Percentiles rank a stretch among this genome's conserved stretches.
These are phyloP conservation scores for Lymantria monacha DNA, from an alignment of 2,888 invertebrate genomes.

Conservation along the genomic window DNA sequence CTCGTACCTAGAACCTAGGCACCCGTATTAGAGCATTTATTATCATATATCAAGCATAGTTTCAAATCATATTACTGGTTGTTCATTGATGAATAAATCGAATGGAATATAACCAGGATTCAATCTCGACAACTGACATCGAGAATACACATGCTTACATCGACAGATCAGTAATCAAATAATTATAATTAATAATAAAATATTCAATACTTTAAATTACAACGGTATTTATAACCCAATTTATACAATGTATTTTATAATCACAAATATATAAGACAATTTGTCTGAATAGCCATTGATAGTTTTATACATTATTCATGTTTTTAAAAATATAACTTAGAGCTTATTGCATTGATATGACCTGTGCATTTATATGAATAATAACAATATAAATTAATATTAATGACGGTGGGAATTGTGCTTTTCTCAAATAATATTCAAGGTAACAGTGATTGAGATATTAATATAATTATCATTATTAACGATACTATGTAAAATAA, in stretches of 20 bases:
- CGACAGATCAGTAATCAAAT: too few relatives aligned
- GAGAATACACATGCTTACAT: too few relatives aligned
- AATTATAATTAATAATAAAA: too few relatives aligned
- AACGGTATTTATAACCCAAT: not conserved
- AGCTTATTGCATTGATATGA: constrained; percentile 21
- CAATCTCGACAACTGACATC: too few relatives aligned
- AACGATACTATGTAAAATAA: too few relatives aligned
- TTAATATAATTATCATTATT: not conserved
- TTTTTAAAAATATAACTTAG: constrained; percentile 13
- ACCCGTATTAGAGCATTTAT: too few relatives aligned
- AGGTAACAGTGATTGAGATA: not conserved
- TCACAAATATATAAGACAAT: not conserved
- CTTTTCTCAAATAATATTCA: not conserved
- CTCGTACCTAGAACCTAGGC: too few relatives aligned
- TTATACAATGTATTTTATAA: not conserved
- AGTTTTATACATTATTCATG: constrained; percentile 16
- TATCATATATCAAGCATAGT: too few relatives aligned
- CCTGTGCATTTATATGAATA: constrained; percentile 17
- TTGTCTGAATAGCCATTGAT: constrained; percentile 10
- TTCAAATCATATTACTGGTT: too few relatives aligned
- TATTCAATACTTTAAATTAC: not conserved
- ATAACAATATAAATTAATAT: constrained; percentile 30
- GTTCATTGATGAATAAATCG: too few relatives aligned
- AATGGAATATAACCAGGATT: too few relatives aligned
- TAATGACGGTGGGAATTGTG: constrained; percentile 8